Base-by-base conservation (phyloP, 2,113 vertebrate species). In the Muscicapa adusta region DNA sequence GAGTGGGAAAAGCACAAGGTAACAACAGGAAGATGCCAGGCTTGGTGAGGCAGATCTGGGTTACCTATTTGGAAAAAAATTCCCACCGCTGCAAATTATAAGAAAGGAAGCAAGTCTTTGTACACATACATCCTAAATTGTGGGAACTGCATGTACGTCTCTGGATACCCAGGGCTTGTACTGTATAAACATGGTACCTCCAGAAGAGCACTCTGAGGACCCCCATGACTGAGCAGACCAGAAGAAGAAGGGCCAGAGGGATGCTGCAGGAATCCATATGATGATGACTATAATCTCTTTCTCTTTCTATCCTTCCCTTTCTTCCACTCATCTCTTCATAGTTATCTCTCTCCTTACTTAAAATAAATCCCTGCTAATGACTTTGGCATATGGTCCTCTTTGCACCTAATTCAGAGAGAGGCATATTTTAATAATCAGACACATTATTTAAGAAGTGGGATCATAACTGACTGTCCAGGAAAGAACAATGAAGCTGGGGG, bases 1-100 rank as follows among this genome's bases (percentile, higher is more conserved):
- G 33, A 58, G 43, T 40, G 23, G 65, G 14, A 40, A 58, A 81
- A 50, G 29, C 43, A 68, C 43, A n/a, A 28, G 10, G 34, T n/a
- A 23, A 18, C 34, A 81, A 48, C 8, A n/a, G 29, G 34, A 75
- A 48, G 26, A 40, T 40, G 10, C 9, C 63, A 50, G 24, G 18
- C 23, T 24, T 68, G 8, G 14, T 57, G 51, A 57, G 28, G 23
- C 53, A 48, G 22, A 80, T 26, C n/a, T 47, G 43, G 8, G 23
- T 40, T 48, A 40, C 43, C 18, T n/a, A n/a, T 28, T 11, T 0
- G 0, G 29, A 50, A 68, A 48, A 57, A 40, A 28, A 18, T 3
- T 58, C 63, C 53, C 53, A 58, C 18, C 4, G 6, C 3, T 11
- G 14, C 14, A 50, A 28, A 68, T 12, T 18, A 28, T 13, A 17